Percentiles rank a stretch among this genome's conserved stretches.
These are phyloP conservation scores for Xestia rhomboidea DNA, from an alignment of 2,888 invertebrate genomes.

Conservation along the genomic window DNA sequence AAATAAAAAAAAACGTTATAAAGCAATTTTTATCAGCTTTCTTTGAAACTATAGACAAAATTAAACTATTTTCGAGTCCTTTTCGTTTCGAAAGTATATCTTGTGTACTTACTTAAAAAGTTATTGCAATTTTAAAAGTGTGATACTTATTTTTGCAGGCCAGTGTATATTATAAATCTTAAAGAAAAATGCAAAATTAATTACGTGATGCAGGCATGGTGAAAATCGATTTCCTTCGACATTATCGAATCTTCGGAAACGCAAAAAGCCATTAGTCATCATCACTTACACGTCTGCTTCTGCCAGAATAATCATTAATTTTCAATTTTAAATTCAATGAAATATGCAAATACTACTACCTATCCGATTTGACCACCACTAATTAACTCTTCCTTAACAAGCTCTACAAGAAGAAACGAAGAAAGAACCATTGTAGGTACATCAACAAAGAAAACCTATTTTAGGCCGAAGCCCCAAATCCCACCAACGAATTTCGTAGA, in stretches of 20 bases:
- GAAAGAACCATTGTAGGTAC: slow-evolving; percentile 13
- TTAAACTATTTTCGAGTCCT: no score
- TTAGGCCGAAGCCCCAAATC: slow-evolving; percentile 28
- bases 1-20: no score
- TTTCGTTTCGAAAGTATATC: no score
- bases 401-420: slow-evolving; percentile 12
- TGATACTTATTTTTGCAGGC: no score
- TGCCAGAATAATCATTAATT: background rate
- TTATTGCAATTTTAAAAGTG: no score
- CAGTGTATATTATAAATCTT: background rate
- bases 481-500: slow-evolving; percentile 58
- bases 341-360: background rate
- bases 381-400: slow-evolving; percentile 3
- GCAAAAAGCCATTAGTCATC: background rate
- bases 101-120: no score
- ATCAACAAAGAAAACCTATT: slow-evolving; percentile 39
- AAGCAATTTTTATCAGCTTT: no score
- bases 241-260: background rate
- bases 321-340: background rate
- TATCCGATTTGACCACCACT: background rate
- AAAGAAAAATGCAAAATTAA: background rate
- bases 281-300: background rate
- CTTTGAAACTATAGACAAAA: no score
- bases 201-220: background rate
- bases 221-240: background rate